Percentiles rank a stretch among this genome's conserved stretches.
These are phyloP conservation scores for Sminthurinus aureus DNA, from an alignment of 2,888 invertebrate genomes.

Conservation along the genomic window DNA sequence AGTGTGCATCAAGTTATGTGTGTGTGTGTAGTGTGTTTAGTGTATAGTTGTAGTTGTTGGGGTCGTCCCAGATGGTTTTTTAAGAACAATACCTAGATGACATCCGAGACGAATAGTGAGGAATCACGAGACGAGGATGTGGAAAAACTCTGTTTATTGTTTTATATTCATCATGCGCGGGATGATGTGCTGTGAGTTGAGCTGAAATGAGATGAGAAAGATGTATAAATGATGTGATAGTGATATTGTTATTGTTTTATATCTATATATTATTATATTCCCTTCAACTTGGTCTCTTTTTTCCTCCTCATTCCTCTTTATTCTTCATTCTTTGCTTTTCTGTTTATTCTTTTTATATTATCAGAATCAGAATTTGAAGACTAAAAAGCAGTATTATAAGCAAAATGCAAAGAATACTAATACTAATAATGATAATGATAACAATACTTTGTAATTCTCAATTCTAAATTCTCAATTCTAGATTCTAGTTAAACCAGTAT, in stretches of 20 bases:
- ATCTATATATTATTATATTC: slow-evolving; percentile 33
- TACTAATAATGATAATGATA: too few relatives aligned
- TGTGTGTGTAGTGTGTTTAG: slow-evolving; percentile 7
- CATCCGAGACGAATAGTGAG: slow-evolving; percentile 41
- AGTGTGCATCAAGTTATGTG: background rate
- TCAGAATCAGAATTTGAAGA: too few relatives aligned
- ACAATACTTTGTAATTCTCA: too few relatives aligned
- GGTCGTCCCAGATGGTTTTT: slow-evolving; percentile 38
- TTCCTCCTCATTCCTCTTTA: slow-evolving; percentile 12
- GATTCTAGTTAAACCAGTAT: slow-evolving; percentile 21
- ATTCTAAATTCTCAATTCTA: too few relatives aligned
- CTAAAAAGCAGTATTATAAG: too few relatives aligned
- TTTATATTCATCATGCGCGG: slow-evolving; percentile 42
- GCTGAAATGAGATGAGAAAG: slow-evolving; percentile 14
- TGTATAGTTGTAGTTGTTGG: background rate
- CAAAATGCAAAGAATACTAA: too few relatives aligned
- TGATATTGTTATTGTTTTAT: slow-evolving; percentile 23
- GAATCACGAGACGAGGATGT: slow-evolving; percentile 40
- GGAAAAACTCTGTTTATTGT: slow-evolving; percentile 41
- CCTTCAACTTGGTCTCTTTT: slow-evolving; percentile 10
- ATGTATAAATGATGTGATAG: slow-evolving; percentile 34
- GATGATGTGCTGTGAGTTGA: slow-evolving; percentile 11
- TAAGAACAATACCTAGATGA: slow-evolving; percentile 44
- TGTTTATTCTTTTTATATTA: slow-evolving; percentile 2
- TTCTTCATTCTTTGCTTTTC: background rate